Base-by-base conservation (phyloP, 2,113 vertebrate genomes). In the Onychorhynchus coronatus region DNA sequence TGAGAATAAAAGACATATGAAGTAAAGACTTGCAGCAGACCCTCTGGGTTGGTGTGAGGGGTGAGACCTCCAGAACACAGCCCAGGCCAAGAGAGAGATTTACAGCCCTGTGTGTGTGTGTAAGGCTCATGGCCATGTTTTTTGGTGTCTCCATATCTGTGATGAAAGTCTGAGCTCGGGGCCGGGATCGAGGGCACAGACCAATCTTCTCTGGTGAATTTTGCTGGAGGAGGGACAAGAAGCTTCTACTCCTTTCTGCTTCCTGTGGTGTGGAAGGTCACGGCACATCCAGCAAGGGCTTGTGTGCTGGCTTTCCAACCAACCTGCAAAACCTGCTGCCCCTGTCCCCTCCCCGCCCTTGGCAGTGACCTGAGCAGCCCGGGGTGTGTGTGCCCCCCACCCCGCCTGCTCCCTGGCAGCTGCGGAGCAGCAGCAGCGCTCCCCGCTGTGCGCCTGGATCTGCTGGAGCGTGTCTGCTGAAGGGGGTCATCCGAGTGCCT, bases 301-400 rank as follows among this genome's bases (percentile, higher is more conserved):
- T 41, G 12, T 11, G 52, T 22, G 35, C 42, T 1, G 2, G 52
- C 66, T 46, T 68, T 31, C 66, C 66, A 83, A 21, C 28, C 47
- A 44, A 35, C n/a, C 44, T 52, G 37, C 30, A 44, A 47, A 75
- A 18, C 41, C 53, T 30, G 13, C 63, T 30, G 70, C 63, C 37
- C 31, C 19, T 1, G 2, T 37, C 24, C 49, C 84, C 17, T 24
- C 7, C 47, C 25, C 6, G 17, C 52, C 72, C 72, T 42, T 28
- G 49, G 63, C 44, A 47, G 39, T 9, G 75, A 49, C 17, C 44
- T 3, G 22, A 52, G 75, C 52, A 7, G n/a, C 70, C 15, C 3
- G 2, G 37, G 46, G 11, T 1, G 2, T 5, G 0, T 41, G 25
- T 31, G 27, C 31, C 21, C 15, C 58, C 31, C 31, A 27, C 19